Percentiles rank a stretch among this genome's conserved stretches.
phyloP scores from a whole-genome alignment of 1,140 invertebrate genomes.

The Trissolcus basalis region DNA sequence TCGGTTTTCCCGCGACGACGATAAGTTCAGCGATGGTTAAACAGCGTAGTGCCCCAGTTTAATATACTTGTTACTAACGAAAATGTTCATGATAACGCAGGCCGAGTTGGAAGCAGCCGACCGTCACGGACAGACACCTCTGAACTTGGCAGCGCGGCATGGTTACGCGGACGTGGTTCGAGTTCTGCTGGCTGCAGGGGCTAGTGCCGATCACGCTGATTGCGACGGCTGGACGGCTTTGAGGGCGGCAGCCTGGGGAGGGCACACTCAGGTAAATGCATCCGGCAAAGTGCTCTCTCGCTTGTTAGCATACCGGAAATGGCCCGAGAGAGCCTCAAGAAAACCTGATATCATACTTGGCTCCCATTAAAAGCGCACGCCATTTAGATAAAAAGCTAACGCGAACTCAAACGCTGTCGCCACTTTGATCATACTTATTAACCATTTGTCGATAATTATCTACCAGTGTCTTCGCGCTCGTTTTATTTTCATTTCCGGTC shows the following conservation, averaged over 20 bases:
- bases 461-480: not conserved
- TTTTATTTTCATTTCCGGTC: not conserved
- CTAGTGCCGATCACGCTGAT: constrained; percentile 88
- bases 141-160: constrained; percentile 89
- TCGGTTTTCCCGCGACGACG: constrained; percentile 8
- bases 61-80: constrained; percentile 48
- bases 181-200: constrained; percentile 84
- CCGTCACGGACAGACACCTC: constrained; percentile 86
- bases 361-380: constrained; percentile 39
- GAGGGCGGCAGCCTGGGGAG: constrained; percentile 92
- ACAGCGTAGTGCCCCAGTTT: constrained; percentile 12
- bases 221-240: constrained; percentile 93
- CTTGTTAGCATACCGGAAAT: constrained; percentile 52
- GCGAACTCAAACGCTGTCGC: constrained; percentile 25
- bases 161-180: constrained; percentile 86
- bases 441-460: constrained; percentile 30
- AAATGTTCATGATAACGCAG: constrained; percentile 58
- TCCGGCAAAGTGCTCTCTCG: constrained; percentile 42
- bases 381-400: constrained; percentile 49
- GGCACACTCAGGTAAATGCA: constrained; percentile 86
- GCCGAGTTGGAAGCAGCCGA: constrained; percentile 81
- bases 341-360: constrained; percentile 47
- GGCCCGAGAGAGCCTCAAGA: constrained; percentile 45
- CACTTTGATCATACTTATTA: constrained; percentile 41
- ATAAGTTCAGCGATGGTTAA: constrained; percentile 17